Conservation (phyloP, 2,113 vertebrate species). For the Xenopus borealis region DNA sequence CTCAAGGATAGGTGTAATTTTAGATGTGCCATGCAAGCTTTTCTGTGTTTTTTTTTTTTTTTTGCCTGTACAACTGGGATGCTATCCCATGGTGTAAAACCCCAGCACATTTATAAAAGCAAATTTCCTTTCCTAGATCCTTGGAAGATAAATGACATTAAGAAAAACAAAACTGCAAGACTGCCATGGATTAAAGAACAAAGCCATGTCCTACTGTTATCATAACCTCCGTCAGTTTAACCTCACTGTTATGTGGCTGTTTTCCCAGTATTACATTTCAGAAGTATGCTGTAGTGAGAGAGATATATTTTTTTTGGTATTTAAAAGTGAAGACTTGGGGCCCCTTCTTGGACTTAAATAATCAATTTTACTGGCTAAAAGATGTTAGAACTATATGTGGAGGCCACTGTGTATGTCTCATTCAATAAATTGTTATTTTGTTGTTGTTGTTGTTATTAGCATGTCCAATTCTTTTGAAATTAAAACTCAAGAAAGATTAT, state of each 20-base stretch:
- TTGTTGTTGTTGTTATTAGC: too few relatives aligned
- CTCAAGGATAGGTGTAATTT: conserved; percentile 73
- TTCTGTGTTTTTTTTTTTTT: conserved; percentile 49
- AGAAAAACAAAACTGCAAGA: conserved; percentile 52
- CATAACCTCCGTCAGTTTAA: conserved; percentile 43
- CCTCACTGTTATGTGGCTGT: conserved; percentile 48
- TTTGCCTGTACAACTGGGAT: conserved; percentile 58
- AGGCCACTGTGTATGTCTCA: too few relatives aligned
- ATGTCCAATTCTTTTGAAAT: too few relatives aligned
- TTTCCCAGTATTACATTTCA: conserved; percentile 42
- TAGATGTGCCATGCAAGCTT: conserved; percentile 62
- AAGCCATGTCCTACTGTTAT: conserved; percentile 56
- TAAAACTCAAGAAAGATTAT: too few relatives aligned
- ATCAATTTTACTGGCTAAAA: too few relatives aligned
- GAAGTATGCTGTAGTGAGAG: conserved; percentile 23
- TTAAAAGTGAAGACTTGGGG: conserved; percentile 2
- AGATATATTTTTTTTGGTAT: conserved; percentile 16
- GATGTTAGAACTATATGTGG: too few relatives aligned
- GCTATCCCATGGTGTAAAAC: conserved; percentile 63
- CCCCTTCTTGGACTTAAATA: background rate
- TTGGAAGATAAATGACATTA: conserved; percentile 56
- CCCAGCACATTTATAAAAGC: conserved; percentile 61
- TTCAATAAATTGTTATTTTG: too few relatives aligned
- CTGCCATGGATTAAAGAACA: conserved; percentile 51
- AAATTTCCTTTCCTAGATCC: conserved; percentile 52